These are phyloP conservation scores for Pyrrhia umbra DNA, from an alignment of 2,888 invertebrate genomes.

Conservation along the genomic window DNA sequence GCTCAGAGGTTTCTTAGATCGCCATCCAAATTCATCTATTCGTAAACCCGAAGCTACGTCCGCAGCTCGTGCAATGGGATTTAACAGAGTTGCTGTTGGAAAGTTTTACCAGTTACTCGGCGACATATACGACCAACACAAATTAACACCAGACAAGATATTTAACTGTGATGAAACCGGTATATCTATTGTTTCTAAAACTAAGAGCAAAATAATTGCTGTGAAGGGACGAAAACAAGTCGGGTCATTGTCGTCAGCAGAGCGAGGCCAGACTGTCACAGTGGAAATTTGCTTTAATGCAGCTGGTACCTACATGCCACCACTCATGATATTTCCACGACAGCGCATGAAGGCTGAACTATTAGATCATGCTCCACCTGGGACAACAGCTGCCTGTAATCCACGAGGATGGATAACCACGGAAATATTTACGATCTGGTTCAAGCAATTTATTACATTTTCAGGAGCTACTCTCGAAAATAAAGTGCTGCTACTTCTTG, in stretches of 20 bases:
- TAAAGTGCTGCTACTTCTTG: slow-evolving; percentile 12
- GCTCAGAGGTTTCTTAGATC: too few relatives aligned
- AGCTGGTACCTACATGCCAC: slow-evolving; percentile 55
- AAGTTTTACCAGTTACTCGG: too few relatives aligned
- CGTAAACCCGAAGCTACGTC: too few relatives aligned
- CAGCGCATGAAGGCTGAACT: slow-evolving; percentile 66
- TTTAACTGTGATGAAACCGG: slow-evolving; percentile 1
- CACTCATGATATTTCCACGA: slow-evolving; percentile 60
- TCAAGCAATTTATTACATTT: slow-evolving; percentile 63
- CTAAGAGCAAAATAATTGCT: not conserved
- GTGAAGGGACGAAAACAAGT: slow-evolving; percentile 55
- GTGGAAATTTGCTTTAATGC: slow-evolving; percentile 65
- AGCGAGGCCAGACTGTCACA: slow-evolving; percentile 62
- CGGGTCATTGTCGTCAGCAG: slow-evolving; percentile 63
- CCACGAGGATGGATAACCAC: slow-evolving; percentile 66
- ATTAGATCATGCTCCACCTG: slow-evolving; percentile 60
- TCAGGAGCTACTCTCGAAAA: slow-evolving; percentile 46
- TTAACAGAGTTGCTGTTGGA: too few relatives aligned
- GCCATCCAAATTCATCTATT: too few relatives aligned
- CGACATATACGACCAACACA: not conserved
- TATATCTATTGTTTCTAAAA: not conserved
- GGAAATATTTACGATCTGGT: slow-evolving; percentile 68
- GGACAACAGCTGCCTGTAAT: slow-evolving; percentile 59
- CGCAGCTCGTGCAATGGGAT: too few relatives aligned
- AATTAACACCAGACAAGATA: slow-evolving; percentile 27